Evolutionary conservation across 2,113 vertebrate genomes (phyloP).

Genomic region (Crocuta crocuta): DNA sequence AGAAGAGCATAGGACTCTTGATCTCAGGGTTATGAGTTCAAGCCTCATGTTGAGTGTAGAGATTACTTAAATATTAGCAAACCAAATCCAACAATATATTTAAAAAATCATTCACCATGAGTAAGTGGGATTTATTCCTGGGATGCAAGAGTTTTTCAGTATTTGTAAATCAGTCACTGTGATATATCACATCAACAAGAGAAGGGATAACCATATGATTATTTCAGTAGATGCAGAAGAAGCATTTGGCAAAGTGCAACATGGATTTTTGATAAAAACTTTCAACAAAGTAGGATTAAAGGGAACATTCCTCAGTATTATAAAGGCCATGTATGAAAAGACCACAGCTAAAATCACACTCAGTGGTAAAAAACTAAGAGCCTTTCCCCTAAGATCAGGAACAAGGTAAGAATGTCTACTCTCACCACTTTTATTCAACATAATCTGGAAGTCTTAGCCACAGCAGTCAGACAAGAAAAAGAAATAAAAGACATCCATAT

Average conservation of each 20-base stretch:
- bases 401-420: background rate
- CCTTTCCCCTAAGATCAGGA: background rate
- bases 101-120: background rate
- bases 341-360: background rate
- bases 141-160: background rate
- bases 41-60: background rate
- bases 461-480: background rate
- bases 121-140: background rate
- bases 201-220: background rate
- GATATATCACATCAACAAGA: background rate
- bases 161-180: background rate
- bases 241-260: background rate
- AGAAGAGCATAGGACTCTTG: background rate
- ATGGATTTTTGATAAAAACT: background rate
- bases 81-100: background rate
- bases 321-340: background rate
- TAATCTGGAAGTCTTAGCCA: background rate
- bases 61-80: background rate
- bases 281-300: background rate
- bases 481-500: background rate
- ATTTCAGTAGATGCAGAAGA: background rate
- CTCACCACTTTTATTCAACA: background rate
- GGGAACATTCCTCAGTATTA: background rate
- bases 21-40: background rate
- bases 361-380: background rate